Conservation (phyloP, 1,140 invertebrate genomes). For the Drosophila mojavensis region DNA sequence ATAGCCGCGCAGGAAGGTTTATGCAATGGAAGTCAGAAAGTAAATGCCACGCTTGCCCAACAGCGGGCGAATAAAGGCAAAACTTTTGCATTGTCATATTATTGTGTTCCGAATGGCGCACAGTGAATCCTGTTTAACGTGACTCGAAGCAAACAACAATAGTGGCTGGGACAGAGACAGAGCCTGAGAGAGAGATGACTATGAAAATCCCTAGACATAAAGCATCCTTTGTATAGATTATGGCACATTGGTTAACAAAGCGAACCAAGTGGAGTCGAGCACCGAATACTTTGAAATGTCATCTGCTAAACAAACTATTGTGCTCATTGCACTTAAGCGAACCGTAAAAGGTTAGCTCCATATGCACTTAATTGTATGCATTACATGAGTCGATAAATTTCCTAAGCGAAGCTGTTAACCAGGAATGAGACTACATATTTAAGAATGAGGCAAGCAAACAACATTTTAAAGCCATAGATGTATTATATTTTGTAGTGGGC, state of each 20-base stretch:
- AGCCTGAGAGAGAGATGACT: constrained; percentile 12
- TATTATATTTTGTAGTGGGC: too few relatives aligned
- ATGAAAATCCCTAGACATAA: constrained; percentile 17
- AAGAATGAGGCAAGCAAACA: neutral
- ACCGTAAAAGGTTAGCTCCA: constrained; percentile 2
- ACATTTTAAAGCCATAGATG: too few relatives aligned
- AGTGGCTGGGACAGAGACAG: neutral
- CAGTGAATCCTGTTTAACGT: constrained; percentile 58
- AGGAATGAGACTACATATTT: neutral
- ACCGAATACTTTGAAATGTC: constrained; percentile 16
- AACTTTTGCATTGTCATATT: constrained; percentile 71
- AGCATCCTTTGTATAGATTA: constrained; percentile 20
- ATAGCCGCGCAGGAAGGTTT: constrained; percentile 50
- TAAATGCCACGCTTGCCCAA: constrained; percentile 15
- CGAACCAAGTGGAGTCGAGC: neutral
- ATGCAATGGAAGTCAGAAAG: constrained; percentile 33
- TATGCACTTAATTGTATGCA: constrained; percentile 19
- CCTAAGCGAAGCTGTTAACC: neutral
- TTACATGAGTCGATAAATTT: neutral
- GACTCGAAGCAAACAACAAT: constrained; percentile 48
- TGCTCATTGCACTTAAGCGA: constrained; percentile 7
- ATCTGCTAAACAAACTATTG: constrained; percentile 27
- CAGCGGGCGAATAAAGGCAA: constrained; percentile 20
- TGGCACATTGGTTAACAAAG: constrained; percentile 10
- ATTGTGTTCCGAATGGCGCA: constrained; percentile 36